Percentiles rank a stretch among this genome's conserved stretches.
Evolutionary conservation across 2,888 invertebrate genomes (phyloP).

Genomic region (Parnassius orleans): DNA sequence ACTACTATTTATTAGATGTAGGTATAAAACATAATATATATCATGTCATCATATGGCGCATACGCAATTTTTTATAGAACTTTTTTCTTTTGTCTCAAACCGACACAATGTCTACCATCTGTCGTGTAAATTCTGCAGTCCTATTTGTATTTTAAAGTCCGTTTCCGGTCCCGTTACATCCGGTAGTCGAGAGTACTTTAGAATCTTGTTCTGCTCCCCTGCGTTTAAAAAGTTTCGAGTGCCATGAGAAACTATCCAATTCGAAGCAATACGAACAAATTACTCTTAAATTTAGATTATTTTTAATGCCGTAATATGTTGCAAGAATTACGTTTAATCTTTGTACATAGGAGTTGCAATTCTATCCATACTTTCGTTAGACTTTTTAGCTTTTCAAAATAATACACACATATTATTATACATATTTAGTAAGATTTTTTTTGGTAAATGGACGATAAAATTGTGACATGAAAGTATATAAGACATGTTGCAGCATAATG

Average conservation of each 20-base stretch:
- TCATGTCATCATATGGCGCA: neutral
- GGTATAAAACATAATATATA: no score
- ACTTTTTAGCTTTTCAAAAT: no score
- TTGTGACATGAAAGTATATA: conserved; percentile 18
- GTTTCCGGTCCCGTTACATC: conserved; percentile 74
- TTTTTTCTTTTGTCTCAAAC: conserved; percentile 51
- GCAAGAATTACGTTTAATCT: no score
- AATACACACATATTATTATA: no score
- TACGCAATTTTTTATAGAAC: conserved; percentile 36
- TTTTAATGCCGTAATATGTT: no score
- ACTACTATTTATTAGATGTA: no score
- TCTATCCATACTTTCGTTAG: no score
- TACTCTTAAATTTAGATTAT: no score
- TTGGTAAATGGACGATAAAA: neutral
- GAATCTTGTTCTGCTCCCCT: conserved; percentile 51
- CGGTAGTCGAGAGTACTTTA: conserved; percentile 65
- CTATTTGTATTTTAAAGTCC: conserved; percentile 53
- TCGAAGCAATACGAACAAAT: conserved; percentile 6
- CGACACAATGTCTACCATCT: conserved; percentile 32
- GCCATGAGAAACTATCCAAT: conserved; percentile 25
- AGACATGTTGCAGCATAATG: conserved; percentile 57
- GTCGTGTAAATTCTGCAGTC: conserved; percentile 38
- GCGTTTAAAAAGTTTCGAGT: conserved; percentile 30
- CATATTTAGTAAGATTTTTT: neutral
- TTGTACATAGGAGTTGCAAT: no score